Percentiles rank a stretch among this genome's conserved stretches.
phyloP scores from a whole-genome alignment of 1,140 invertebrate species.

The Euura lappo region DNA sequence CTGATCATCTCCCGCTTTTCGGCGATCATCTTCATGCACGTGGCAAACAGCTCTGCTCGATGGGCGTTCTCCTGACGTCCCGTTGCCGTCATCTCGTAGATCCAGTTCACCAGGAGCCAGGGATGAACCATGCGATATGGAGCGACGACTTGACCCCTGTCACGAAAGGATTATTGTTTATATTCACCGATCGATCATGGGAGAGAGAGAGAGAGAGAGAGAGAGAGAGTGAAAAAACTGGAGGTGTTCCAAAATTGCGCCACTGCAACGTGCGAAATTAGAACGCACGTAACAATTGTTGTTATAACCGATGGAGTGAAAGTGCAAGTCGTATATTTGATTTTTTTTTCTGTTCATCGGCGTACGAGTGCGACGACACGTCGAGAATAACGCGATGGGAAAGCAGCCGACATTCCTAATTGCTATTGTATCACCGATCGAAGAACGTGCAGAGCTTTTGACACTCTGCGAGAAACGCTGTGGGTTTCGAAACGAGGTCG shows the following conservation, averaged over 20 bases:
- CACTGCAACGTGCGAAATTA: not conserved
- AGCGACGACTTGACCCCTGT: constrained; percentile 61
- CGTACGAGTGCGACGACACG: not conserved
- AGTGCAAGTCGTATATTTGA: not conserved
- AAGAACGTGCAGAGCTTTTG: not conserved
- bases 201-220: not conserved
- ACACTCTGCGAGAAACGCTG: not conserved
- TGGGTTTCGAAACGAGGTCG: not conserved
- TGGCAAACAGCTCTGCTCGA: constrained; percentile 65
- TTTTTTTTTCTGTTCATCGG: not conserved
- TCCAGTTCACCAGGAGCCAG: constrained; percentile 68
- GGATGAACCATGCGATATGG: constrained; percentile 66
- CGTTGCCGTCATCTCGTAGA: constrained; percentile 67
- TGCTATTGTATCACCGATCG: not conserved
- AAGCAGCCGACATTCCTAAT: constrained; percentile 2
- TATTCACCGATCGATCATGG: too few species aligned
- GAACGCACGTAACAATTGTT: not conserved
- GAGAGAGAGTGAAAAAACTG: constrained; percentile 6
- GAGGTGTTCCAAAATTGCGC: not conserved
- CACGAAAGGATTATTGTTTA: constrained; percentile 22
- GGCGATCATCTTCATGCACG: constrained; percentile 46
- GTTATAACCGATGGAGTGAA: not conserved
- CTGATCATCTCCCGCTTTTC: constrained; percentile 32
- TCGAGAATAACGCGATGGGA: constrained; percentile 2
- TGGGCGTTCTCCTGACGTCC: constrained; percentile 66